Conservation (phyloP, 2,888 invertebrate genomes). For the Dascillus cervinus region DNA sequence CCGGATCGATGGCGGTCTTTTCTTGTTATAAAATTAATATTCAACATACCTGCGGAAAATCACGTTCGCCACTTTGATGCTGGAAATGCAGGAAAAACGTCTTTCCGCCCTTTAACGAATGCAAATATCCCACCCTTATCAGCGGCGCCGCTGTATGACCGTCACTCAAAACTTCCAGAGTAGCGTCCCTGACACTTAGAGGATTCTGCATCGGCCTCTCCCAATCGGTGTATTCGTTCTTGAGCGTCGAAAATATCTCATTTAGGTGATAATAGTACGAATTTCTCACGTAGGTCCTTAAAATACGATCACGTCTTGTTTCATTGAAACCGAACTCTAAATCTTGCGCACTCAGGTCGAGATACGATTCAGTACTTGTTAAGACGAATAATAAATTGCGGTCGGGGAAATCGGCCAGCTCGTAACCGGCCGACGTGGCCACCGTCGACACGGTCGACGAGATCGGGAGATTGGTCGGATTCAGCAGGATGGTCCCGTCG, state of each 20-base stretch:
- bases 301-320: constrained; percentile 74
- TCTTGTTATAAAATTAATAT: neutral
- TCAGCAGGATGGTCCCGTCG: constrained; percentile 78
- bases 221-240: constrained; percentile 96
- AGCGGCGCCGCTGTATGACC: constrained; percentile 85
- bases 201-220: constrained; percentile 81
- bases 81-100: constrained; percentile 85
- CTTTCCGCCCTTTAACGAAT: constrained; percentile 68
- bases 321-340: constrained; percentile 90
- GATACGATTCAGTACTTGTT: constrained; percentile 74
- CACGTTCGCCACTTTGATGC: constrained; percentile 75
- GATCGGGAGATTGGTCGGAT: constrained; percentile 44
- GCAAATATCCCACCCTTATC: constrained; percentile 71
- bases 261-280: constrained; percentile 91
- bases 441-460: constrained; percentile 54
- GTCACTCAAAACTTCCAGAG: constrained; percentile 82
- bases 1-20: no score
- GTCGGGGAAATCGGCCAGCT: constrained; percentile 73
- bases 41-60: constrained; percentile 60
- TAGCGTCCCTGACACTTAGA: constrained; percentile 75
- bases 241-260: constrained; percentile 87
- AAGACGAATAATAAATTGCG: constrained; percentile 79
- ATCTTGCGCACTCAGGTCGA: constrained; percentile 74
- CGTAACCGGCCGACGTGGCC: constrained; percentile 66
- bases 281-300: constrained; percentile 89